Conservation (phyloP, 2,888 invertebrate genomes). For the Teleiodes luculella region DNA sequence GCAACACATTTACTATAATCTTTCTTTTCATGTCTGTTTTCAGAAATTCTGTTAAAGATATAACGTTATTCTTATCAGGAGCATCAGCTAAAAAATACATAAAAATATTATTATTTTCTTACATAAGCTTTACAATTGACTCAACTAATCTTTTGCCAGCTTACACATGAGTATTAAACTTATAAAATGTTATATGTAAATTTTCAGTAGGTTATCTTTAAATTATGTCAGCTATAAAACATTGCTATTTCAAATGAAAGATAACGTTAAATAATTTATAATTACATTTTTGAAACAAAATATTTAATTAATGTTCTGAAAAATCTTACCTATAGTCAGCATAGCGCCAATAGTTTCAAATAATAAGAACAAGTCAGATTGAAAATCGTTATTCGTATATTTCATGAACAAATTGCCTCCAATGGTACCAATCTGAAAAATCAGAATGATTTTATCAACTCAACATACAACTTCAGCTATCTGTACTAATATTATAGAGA, state of each 20-base stretch:
- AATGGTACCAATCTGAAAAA: constrained; percentile 79
- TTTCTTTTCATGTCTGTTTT: constrained; percentile 58
- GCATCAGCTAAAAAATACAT: constrained; percentile 21
- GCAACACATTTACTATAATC: constrained; percentile 73
- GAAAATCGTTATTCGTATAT: constrained; percentile 81
- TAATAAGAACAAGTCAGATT: constrained; percentile 82
- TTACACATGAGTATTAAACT: too few relatives aligned
- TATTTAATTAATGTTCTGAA: not conserved
- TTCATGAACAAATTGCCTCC: constrained; percentile 86
- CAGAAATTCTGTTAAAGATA: constrained; percentile 62
- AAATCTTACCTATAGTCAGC: constrained; percentile 44
- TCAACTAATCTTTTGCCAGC: too few relatives aligned
- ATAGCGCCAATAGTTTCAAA: constrained; percentile 56
- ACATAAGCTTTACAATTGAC: too few relatives aligned
- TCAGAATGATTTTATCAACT: too few relatives aligned
- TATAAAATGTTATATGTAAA: too few relatives aligned
- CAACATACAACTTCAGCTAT: too few relatives aligned
- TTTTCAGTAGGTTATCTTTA: too few relatives aligned
- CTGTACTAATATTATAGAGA: too few relatives aligned
- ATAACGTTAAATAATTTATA: too few relatives aligned
- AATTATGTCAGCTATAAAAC: too few relatives aligned
- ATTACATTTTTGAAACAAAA: not conserved
- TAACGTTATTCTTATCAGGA: constrained; percentile 22
- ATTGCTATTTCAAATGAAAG: too few relatives aligned
- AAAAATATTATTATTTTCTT: too few relatives aligned